Evolutionary conservation across 2,888 invertebrate genomes (phyloP).

Genomic region (Cybosia mesomella): DNA sequence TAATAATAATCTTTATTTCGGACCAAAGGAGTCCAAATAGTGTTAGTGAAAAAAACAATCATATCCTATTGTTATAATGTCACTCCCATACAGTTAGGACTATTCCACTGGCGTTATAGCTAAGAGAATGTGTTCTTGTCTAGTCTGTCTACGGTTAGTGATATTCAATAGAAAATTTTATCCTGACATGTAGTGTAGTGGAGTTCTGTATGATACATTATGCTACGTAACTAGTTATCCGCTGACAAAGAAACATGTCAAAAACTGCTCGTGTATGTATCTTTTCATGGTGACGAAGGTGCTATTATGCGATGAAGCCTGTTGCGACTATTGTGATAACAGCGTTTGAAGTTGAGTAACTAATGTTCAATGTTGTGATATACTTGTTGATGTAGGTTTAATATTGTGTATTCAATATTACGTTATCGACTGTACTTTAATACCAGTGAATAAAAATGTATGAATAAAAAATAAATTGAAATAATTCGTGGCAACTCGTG

Average conservation of each 20-base stretch:
- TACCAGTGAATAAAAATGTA: too few species aligned
- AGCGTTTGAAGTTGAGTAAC: background rate
- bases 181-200: background rate
- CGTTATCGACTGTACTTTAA: too few species aligned
- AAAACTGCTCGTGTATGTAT: slow-evolving; percentile 4
- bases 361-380: background rate
- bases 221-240: background rate
- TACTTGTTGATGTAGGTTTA: background rate
- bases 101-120: too few species aligned
- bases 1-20: too few species aligned
- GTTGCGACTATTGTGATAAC: background rate
- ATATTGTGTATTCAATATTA: too few species aligned
- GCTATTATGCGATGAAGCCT: slow-evolving; percentile 2
- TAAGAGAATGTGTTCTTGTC: too few species aligned
- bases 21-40: too few species aligned
- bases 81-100: too few species aligned
- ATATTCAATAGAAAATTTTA: background rate
- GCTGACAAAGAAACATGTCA: background rate
- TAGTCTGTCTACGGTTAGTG: background rate
- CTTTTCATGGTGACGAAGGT: slow-evolving; percentile 2
- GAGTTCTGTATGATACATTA: background rate
- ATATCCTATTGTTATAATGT: too few species aligned
- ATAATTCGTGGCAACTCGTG: too few species aligned
- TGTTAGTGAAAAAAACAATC: too few species aligned
- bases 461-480: too few species aligned